These are phyloP conservation scores for Hyphantria cunea DNA, from an alignment of 1,140 invertebrate species.

Conservation along the genomic window DNA sequence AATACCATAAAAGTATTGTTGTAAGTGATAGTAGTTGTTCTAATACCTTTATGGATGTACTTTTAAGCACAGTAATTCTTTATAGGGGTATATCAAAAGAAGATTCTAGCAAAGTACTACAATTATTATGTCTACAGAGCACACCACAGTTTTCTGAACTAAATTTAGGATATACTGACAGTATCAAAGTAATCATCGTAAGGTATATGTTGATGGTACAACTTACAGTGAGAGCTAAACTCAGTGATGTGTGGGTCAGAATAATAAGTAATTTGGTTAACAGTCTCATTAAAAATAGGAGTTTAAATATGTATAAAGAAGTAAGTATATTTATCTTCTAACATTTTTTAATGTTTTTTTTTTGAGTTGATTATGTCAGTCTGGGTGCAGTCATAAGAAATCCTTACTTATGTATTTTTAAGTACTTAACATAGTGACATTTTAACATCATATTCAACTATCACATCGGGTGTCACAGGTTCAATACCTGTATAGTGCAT, in stretches of 20 bases:
- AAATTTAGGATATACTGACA: conserved; percentile 35
- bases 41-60: conserved; percentile 44
- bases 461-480: no score
- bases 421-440: no score
- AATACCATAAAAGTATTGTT: conserved; percentile 39
- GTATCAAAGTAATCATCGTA: conserved; percentile 36
- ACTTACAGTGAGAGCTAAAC: conserved; percentile 41
- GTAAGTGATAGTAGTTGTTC: conserved; percentile 36
- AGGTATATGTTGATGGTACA: conserved; percentile 46
- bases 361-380: no score
- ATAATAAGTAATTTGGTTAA: conserved; percentile 40
- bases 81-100: conserved; percentile 34
- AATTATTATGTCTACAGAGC: conserved; percentile 52
- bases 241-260: conserved; percentile 46
- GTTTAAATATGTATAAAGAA: conserved; percentile 35
- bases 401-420: no score
- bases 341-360: no score
- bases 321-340: conserved; percentile 43
- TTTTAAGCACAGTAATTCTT: conserved; percentile 42
- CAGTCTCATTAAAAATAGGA: conserved; percentile 42
- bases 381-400: no score
- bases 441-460: no score
- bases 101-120: conserved; percentile 36
- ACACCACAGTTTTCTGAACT: conserved; percentile 35
- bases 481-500: no score